Base-by-base conservation (phyloP, 2,797 vertebrate genomes). In the Euphonia xanthogaster region DNA sequence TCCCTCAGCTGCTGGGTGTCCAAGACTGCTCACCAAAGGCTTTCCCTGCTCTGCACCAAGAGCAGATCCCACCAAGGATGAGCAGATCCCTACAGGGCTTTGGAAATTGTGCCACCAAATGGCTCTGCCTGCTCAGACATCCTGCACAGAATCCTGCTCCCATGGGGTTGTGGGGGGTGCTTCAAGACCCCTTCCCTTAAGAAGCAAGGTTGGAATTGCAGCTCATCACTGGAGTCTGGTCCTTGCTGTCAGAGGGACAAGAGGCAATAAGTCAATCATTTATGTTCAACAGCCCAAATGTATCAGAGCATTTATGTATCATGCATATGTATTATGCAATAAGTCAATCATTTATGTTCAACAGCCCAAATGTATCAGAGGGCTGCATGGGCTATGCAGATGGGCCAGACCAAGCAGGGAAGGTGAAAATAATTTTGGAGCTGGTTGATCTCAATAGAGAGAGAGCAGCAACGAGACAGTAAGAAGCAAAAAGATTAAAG, bases 401-500 rank as follows among this genome's bases (percentile, higher is more conserved):
- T 58, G 40, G 25, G 30, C n/a, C 55, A 76, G 22, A 61, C 28
- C 25, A 48, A 61, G 33, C n/a, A 62, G 47, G 23, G 45, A 73
- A 91, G 61, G 53, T 55, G 19, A 77, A 87, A 87, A 67, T 55
- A 0, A 27, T 74, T 76, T 86, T 74, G 23, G 33, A 50, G 5
- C 10, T 85, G 40, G 48, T 45, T 40, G 16, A 42, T 74, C 63
- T 37, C 51, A 66, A 55, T 4, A 45, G 25, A 72, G 61, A 39
- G 24, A 65, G 9, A 73, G 45, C 7, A 54, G 23, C 1, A 1
- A 90, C 30, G 22, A 88, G 19, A 10, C 7, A 12, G 30, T 35
- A 54, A 19, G 63, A 76, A 80, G 5, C 12, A 74, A 90, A 94
- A 96, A 37, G 10, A 53, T 67, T 82, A 78, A 90, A 94, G 93